A percentile compares a stretch with the other conserved stretches of the same genome.
Conservation (phyloP, 2,797 vertebrate genomes). For the Characodon lateralis region DNA sequence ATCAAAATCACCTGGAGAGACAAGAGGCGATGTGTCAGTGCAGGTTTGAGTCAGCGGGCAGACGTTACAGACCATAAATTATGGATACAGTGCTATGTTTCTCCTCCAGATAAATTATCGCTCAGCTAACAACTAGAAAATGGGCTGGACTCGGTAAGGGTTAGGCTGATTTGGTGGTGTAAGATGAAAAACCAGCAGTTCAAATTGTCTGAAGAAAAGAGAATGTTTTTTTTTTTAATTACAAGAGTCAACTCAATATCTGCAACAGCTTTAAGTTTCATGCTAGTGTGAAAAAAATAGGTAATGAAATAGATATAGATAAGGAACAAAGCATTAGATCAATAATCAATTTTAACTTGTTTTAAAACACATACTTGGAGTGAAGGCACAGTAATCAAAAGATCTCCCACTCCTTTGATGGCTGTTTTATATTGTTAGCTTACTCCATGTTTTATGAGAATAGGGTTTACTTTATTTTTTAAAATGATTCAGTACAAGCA, state of each 20-base stretch:
- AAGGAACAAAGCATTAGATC: too few species aligned
- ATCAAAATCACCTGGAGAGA: constrained; percentile 87
- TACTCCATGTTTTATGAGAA: too few species aligned
- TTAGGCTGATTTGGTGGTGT: not conserved
- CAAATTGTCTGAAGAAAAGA: not conserved
- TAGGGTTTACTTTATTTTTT: too few species aligned
- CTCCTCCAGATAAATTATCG: not conserved
- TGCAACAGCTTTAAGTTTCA: not conserved
- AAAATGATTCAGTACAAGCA: too few species aligned
- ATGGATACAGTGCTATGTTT: not conserved
- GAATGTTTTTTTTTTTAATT: not conserved
- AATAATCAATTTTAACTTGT: too few species aligned
- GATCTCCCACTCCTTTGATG: too few species aligned
- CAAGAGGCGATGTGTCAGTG: constrained; percentile 42
- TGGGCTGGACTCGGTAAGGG: not conserved
- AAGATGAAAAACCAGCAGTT: not conserved
- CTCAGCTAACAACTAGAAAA: not conserved
- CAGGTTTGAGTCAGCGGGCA: constrained; percentile 19
- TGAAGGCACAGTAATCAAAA: too few species aligned
- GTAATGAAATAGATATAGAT: too few species aligned
- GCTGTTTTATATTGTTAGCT: too few species aligned
- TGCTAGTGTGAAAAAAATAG: too few species aligned
- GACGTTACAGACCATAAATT: constrained; percentile 6
- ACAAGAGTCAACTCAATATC: not conserved
- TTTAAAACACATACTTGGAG: too few species aligned